A percentile compares a stretch with the other conserved stretches of the same genome.
phyloP scores from a whole-genome alignment of 2,113 vertebrate genomes.

The Ascaphus truei region DNA sequence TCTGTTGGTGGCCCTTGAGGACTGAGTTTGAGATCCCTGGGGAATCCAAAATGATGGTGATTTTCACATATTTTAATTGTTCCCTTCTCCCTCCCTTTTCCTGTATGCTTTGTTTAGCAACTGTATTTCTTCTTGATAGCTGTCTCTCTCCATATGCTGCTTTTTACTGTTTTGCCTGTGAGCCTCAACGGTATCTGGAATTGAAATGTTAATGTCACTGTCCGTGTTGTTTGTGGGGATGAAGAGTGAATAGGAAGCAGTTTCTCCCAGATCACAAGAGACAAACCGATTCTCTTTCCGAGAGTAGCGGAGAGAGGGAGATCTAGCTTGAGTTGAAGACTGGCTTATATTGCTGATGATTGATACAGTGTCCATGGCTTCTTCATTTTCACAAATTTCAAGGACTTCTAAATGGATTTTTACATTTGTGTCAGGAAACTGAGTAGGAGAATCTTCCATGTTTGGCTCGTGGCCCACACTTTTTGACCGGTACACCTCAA shows the following conservation, averaged over 20 bases:
- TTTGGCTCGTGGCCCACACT: constrained; percentile 92
- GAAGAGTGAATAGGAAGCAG: constrained; percentile 89
- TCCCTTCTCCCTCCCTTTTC: constrained; percentile 65
- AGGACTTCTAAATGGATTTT: constrained; percentile 96
- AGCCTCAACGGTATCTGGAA: constrained; percentile 94
- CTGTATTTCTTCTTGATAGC: constrained; percentile 92
- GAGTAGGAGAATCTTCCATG: constrained; percentile 63
- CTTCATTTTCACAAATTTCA: constrained; percentile 92
- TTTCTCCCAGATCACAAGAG: constrained; percentile 90
- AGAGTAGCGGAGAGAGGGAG: constrained; percentile 90
- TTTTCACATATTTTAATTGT: too few species aligned
- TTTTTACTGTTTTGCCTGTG: constrained; percentile 84
- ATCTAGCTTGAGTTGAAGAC: constrained; percentile 85
- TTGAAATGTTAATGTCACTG: constrained; percentile 87
- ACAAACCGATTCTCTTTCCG: constrained; percentile 92
- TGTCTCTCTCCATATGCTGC: constrained; percentile 69
- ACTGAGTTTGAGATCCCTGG: too few species aligned
- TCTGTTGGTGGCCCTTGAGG: too few species aligned
- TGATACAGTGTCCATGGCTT: constrained; percentile 93
- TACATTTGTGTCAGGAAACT: constrained; percentile 81
- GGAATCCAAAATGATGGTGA: too few species aligned
- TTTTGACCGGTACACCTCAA: constrained; percentile 94
- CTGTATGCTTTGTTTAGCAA: constrained; percentile 86
- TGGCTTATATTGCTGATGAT: constrained; percentile 97
- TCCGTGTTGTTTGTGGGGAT: constrained; percentile 80